These are phyloP conservation scores for Porites evermanni DNA, from an alignment of 92 coral and sea anemone genomes.

Conservation along the genomic window DNA sequence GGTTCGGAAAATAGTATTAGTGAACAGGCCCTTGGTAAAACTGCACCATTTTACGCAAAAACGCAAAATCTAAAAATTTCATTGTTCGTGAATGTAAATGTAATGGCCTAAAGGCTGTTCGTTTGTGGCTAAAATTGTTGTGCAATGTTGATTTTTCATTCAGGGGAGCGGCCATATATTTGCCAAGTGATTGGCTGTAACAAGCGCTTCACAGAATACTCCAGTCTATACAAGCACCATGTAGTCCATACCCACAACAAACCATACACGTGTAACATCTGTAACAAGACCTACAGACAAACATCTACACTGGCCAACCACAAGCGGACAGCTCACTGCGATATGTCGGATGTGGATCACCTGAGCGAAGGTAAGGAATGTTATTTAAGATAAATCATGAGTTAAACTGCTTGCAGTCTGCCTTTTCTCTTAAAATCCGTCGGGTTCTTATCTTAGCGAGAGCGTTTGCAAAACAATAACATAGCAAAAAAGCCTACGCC, in stretches of 20 bases:
- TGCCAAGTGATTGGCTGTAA: conserved; percentile 98
- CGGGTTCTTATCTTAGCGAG: too few relatives aligned
- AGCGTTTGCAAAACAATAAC: too few relatives aligned
- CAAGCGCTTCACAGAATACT: conserved; percentile 97
- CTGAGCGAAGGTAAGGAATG: conserved; percentile 62
- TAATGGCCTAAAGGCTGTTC: too few relatives aligned
- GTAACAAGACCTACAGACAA: conserved; percentile 98
- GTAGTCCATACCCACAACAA: conserved; percentile 99
- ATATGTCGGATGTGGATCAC: conserved; percentile 74
- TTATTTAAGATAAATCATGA: too few relatives aligned
- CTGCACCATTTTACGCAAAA: too few relatives aligned
- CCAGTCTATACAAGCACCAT: conserved; percentile 97
- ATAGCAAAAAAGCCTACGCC: too few relatives aligned
- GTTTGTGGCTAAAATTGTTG: not conserved
- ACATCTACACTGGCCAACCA: conserved; percentile 99
- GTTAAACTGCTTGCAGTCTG: too few relatives aligned
- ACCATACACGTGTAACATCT: conserved; percentile 96
- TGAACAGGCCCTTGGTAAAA: too few relatives aligned
- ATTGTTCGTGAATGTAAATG: too few relatives aligned
- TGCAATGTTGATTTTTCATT: not conserved
- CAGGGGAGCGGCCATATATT: conserved; percentile 97
- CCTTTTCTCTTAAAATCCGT: too few relatives aligned
- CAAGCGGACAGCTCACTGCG: conserved; percentile 98
- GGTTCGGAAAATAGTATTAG: too few relatives aligned
- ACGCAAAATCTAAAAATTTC: too few relatives aligned